Conservation (phyloP, 2,113 vertebrate genomes). For the Cranoglanis bouderius region DNA sequence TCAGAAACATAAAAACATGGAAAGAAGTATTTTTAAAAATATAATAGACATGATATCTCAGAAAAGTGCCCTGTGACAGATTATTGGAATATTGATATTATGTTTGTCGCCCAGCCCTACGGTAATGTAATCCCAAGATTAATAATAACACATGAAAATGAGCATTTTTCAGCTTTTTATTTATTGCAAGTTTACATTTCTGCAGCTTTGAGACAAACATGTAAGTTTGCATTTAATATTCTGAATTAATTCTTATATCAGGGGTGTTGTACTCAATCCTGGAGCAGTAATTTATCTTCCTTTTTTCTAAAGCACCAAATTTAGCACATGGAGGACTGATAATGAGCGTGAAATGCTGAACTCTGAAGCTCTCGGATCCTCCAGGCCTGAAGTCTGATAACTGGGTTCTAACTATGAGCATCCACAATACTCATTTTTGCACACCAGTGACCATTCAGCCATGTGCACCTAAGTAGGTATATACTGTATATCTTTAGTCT, state of each 20-base stretch:
- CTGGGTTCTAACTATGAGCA: not conserved
- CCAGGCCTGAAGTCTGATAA: not conserved
- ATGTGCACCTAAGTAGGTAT: no score
- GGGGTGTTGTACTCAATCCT: not conserved
- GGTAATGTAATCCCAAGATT: not conserved
- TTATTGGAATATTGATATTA: not conserved
- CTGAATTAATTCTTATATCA: not conserved
- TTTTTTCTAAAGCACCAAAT: no score
- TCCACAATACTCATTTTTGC: not conserved
- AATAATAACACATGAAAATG: not conserved
- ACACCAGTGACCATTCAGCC: not conserved
- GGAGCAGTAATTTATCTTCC: not conserved
- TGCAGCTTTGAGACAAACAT: not conserved
- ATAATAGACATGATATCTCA: not conserved
- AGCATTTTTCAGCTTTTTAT: constrained; percentile 14
- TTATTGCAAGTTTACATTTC: constrained; percentile 20
- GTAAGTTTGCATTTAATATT: not conserved
- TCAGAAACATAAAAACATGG: not conserved
- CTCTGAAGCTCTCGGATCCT: not conserved
- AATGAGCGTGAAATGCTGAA: not conserved
- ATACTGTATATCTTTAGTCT: not conserved
- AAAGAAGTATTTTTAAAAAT: not conserved
- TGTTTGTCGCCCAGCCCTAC: not conserved
- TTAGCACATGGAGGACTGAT: not conserved
- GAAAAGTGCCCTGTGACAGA: not conserved